Evolutionary conservation across 2,888 invertebrate species (phyloP).

Genomic region (Zonitis immaculata): DNA sequence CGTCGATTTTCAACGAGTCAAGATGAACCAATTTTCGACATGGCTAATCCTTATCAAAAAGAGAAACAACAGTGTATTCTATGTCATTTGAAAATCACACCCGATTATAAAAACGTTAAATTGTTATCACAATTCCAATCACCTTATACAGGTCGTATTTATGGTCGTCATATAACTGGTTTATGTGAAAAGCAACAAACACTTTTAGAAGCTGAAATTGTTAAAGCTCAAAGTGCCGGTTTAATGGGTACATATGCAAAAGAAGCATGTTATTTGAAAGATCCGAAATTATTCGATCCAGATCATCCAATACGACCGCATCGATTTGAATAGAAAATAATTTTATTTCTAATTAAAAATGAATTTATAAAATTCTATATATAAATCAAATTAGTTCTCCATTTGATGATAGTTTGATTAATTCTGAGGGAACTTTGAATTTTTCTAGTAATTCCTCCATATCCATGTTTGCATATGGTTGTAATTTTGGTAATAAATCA

Average conservation of each 20-base stretch:
- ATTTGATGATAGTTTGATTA: constrained; percentile 5
- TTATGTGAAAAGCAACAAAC: constrained; percentile 79
- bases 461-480: constrained; percentile 8
- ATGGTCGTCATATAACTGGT: constrained; percentile 90
- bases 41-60: constrained; percentile 77
- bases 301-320: constrained; percentile 78
- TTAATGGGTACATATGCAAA: constrained; percentile 82
- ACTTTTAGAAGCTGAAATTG: constrained; percentile 67
- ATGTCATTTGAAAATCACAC: constrained; percentile 74
- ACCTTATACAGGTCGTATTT: constrained; percentile 87
- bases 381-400: constrained; percentile 9
- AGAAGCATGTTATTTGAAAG: constrained; percentile 71
- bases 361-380: constrained; percentile 2
- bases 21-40: constrained; percentile 54
- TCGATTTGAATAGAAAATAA: constrained; percentile 55
- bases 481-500: constrained; percentile 11
- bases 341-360: constrained; percentile 7
- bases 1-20: not conserved
- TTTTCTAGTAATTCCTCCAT: constrained; percentile 13
- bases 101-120: constrained; percentile 88
- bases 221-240: constrained; percentile 70
- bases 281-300: constrained; percentile 88
- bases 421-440: constrained; percentile 8
- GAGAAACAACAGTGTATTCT: constrained; percentile 71
- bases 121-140: constrained; percentile 95